These are phyloP conservation scores for Sphaerophoria rueppellii DNA, from an alignment of 2,888 invertebrate genomes.

Conservation along the genomic window DNA sequence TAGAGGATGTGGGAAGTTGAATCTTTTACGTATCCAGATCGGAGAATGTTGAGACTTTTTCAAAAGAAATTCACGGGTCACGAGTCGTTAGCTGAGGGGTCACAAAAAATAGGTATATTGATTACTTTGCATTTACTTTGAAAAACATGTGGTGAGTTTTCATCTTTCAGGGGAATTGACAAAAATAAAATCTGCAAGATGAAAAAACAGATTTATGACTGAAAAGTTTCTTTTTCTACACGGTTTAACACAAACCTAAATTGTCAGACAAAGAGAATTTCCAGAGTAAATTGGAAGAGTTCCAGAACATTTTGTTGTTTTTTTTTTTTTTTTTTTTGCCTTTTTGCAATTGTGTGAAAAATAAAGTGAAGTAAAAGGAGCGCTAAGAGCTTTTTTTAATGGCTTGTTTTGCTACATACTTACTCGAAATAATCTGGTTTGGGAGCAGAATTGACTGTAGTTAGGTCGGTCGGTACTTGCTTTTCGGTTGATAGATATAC, in stretches of 20 bases:
- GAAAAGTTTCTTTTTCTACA: slow-evolving; percentile 70
- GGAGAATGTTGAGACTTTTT: not conserved
- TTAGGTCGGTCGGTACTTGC: not conserved
- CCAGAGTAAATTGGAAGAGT: slow-evolving; percentile 33
- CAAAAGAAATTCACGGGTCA: not conserved
- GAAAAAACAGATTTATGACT: slow-evolving; percentile 8
- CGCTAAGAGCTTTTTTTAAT: slow-evolving; percentile 28
- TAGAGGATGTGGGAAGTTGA: slow-evolving; percentile 6
- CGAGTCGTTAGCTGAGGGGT: not conserved
- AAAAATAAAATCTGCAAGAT: not conserved
- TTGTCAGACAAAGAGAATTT: slow-evolving; percentile 61
- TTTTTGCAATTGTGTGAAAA: slow-evolving; percentile 43
- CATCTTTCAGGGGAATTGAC: not conserved
- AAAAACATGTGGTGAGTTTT: slow-evolving; percentile 17
- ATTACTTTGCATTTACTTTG: not conserved
- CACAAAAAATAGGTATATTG: not conserved
- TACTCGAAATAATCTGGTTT: not conserved
- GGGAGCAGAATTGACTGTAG: not conserved
- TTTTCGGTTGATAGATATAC: not conserved
- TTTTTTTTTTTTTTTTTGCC: not conserved
- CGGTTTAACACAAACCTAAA: slow-evolving; percentile 63
- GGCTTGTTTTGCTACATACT: not conserved
- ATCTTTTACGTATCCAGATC: not conserved
- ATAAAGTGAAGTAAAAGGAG: slow-evolving; percentile 7
- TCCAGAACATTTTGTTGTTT: slow-evolving; percentile 7